Percentiles rank a stretch among this genome's conserved stretches.
These are phyloP conservation scores for Sinohyriopsis cumingii DNA, from an alignment of 2,888 invertebrate genomes.

Conservation along the genomic window DNA sequence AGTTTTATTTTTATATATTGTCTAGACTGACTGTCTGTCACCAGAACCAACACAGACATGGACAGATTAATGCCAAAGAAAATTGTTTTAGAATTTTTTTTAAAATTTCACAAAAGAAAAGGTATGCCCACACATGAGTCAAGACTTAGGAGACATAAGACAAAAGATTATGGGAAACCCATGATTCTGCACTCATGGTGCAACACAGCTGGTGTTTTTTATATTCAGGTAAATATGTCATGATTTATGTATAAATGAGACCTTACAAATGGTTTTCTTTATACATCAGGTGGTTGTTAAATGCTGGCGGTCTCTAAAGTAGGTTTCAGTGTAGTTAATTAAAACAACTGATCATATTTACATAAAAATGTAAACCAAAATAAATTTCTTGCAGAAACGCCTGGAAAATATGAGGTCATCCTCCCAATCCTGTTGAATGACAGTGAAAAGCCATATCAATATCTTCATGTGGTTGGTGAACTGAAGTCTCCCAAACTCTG, in stretches of 20 bases:
- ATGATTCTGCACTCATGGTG: background rate
- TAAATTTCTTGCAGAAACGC: conserved; percentile 42
- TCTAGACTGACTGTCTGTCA: too few species aligned
- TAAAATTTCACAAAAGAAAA: too few species aligned
- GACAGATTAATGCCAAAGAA: too few species aligned
- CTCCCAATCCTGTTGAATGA: conserved; percentile 68
- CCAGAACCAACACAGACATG: too few species aligned
- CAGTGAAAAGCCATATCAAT: conserved; percentile 66
- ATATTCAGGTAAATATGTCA: too few species aligned
- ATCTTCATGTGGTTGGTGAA: conserved; percentile 63
- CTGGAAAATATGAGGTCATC: conserved; percentile 61
- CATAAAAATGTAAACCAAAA: background rate
- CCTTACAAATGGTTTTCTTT: too few species aligned
- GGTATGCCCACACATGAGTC: too few species aligned
- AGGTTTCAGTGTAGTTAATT: background rate
- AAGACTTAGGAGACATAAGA: too few species aligned
- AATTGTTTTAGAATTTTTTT: too few species aligned
- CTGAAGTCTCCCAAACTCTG: conserved; percentile 64
- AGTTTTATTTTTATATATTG: too few species aligned
- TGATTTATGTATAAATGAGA: too few species aligned
- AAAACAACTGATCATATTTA: background rate
- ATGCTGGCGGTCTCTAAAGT: background rate
- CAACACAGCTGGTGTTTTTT: too few species aligned
- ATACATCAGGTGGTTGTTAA: background rate
- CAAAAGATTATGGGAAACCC: background rate